A percentile compares a stretch with the other conserved stretches of the same genome.
Conservation (phyloP, 2,113 vertebrate genomes). For the Lepus timidus region DNA sequence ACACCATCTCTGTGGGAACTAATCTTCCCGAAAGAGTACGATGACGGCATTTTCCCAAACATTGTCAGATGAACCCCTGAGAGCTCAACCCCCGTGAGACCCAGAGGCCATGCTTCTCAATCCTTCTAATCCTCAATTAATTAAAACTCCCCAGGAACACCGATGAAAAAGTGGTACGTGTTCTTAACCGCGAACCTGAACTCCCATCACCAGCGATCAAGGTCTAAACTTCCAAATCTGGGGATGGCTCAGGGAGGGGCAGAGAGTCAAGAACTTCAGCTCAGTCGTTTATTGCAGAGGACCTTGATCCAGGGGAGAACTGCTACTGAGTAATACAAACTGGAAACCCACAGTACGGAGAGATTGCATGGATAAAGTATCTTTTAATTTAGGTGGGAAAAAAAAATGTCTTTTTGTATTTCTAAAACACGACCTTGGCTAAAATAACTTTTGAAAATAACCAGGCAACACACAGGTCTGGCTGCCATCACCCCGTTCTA, state of each 20-base stretch:
- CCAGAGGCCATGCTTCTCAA: neutral
- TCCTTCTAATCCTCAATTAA: conserved; percentile 73
- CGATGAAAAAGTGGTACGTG: neutral
- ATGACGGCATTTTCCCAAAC: conserved; percentile 14
- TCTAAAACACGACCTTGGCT: conserved; percentile 25
- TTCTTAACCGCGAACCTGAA: conserved; percentile 62
- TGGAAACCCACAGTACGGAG: neutral
- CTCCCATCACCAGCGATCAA: conserved; percentile 4
- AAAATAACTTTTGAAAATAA: neutral
- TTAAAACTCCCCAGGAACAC: conserved; percentile 69
- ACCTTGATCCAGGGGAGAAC: conserved; percentile 41
- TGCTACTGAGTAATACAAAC: neutral
- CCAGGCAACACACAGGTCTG: neutral
- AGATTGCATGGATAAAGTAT: conserved; percentile 27
- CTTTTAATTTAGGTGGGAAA: conserved; percentile 43
- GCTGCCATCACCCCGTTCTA: neutral
- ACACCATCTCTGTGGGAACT: neutral
- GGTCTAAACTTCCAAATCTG: conserved; percentile 16
- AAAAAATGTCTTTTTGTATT: conserved; percentile 39
- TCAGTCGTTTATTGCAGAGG: conserved; percentile 28
- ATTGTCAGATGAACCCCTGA: conserved; percentile 42
- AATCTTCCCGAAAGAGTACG: conserved; percentile 1
- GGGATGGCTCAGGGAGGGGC: neutral
- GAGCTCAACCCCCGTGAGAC: conserved; percentile 2
- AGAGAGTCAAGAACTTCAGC: neutral